Percentiles rank a stretch among this genome's conserved stretches.
Conservation (phyloP, 2,113 vertebrate genomes). For the Struthidea cinerea region DNA sequence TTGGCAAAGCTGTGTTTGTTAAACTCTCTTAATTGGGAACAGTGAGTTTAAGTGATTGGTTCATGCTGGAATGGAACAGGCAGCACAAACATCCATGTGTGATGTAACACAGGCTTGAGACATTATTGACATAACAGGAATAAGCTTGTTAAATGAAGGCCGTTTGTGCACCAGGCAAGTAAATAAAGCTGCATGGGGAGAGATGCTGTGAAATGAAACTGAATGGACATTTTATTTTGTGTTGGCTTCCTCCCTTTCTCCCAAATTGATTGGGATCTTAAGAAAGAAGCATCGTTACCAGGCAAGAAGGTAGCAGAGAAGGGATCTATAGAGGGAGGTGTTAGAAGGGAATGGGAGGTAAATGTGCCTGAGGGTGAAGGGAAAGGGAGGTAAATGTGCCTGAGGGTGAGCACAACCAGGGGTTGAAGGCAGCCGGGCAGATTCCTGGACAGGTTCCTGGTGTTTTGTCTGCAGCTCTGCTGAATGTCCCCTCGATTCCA, state of each 20-base stretch:
- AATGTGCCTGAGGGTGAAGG: neutral
- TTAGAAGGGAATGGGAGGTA: neutral
- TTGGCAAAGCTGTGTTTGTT: neutral
- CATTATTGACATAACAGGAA: neutral
- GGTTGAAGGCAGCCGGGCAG: neutral
- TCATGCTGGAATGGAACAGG: neutral
- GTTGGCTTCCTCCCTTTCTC: neutral
- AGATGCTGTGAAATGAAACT: neutral
- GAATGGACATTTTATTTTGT: neutral
- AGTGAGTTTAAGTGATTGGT: neutral
- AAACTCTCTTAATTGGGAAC: neutral
- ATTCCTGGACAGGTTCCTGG: neutral
- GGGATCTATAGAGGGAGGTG: neutral
- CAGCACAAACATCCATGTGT: neutral
- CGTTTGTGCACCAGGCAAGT: neutral
- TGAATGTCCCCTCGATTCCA: neutral
- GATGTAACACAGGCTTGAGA: neutral
- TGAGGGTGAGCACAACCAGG: neutral
- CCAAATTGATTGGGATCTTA: neutral
- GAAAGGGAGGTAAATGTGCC: neutral
- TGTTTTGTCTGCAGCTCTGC: neutral
- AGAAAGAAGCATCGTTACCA: neutral
- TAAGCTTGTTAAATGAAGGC: slow-evolving; percentile 10
- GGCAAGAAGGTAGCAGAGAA: neutral
- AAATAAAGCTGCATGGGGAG: neutral